Percentiles rank a stretch among this genome's conserved stretches.
phyloP scores from a whole-genome alignment of 1,140 invertebrate genomes.

The Diprion similis region DNA sequence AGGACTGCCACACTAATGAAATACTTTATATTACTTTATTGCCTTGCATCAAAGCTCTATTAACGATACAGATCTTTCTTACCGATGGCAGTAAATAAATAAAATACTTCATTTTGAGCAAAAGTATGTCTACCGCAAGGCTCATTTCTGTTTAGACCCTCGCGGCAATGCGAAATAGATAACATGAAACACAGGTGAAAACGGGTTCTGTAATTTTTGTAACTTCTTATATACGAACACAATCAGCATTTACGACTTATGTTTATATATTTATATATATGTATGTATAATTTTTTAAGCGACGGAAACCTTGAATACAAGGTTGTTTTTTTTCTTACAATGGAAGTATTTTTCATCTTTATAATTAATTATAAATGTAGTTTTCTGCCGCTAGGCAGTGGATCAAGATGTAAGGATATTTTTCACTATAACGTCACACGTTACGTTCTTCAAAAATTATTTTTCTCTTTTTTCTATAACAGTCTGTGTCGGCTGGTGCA shows the following conservation, averaged over 20 bases:
- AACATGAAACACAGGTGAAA: not conserved
- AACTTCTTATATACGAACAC: not conserved
- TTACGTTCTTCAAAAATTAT: not conserved
- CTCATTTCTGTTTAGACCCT: not conserved
- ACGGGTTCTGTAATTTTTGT: not conserved
- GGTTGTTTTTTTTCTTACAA: slow-evolving; percentile 1
- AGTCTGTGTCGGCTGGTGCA: not conserved
- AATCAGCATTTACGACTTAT: not conserved
- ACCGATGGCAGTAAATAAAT: too few species aligned
- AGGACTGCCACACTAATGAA: too few species aligned
- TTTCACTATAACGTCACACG: not conserved
- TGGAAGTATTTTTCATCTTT: slow-evolving; percentile 4
- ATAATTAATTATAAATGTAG: slow-evolving; percentile 7
- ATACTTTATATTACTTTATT: too few species aligned
- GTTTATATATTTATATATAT: not conserved
- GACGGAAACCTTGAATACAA: slow-evolving; percentile 6
- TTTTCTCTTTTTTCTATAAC: not conserved
- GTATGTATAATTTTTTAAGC: not conserved
- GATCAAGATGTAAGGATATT: not conserved
- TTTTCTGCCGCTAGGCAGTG: not conserved
- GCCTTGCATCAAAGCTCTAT: too few species aligned
- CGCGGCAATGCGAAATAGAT: not conserved
- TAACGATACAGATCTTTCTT: too few species aligned
- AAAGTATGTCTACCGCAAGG: not conserved
- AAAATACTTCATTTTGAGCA: not conserved